These are phyloP conservation scores for Thymelicus sylvestris DNA, from an alignment of 2,888 invertebrate species.

Conservation along the genomic window DNA sequence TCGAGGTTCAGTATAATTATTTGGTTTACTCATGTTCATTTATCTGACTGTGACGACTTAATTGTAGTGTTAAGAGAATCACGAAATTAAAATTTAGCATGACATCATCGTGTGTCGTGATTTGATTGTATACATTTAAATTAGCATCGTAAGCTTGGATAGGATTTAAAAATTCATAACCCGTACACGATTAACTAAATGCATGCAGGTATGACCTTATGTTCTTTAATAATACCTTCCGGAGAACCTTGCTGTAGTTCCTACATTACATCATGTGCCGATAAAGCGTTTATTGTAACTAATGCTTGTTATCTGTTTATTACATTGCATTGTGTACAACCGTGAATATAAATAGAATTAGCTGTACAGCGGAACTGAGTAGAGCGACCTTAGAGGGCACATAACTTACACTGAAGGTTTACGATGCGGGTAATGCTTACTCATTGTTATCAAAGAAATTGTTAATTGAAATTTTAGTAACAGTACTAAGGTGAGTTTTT, in stretches of 20 bases:
- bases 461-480: background rate
- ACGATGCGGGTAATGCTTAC: background rate
- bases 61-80: constrained; percentile 11
- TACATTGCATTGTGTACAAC: constrained; percentile 37
- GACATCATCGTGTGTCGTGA: constrained; percentile 37
- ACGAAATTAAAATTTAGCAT: constrained; percentile 27
- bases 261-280: constrained; percentile 77
- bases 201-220: constrained; percentile 66
- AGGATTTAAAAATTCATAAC: constrained; percentile 48
- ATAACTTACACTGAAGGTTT: constrained; percentile 23
- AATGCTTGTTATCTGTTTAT: constrained; percentile 47
- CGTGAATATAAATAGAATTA: constrained; percentile 37
- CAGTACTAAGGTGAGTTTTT: too few species aligned
- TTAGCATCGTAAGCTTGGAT: constrained; percentile 42
- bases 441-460: background rate
- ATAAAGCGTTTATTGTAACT: constrained; percentile 62
- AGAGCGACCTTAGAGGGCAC: constrained; percentile 34
- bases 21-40: constrained; percentile 2
- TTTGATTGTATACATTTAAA: constrained; percentile 31
- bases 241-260: constrained; percentile 77
- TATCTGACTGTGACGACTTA: background rate
- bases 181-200: constrained; percentile 64
- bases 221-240: constrained; percentile 67
- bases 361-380: constrained; percentile 30
- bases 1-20: constrained; percentile 11